These are phyloP conservation scores for Tolypeutes matacus DNA, from an alignment of 2,797 vertebrate species.

Conservation along the genomic window DNA sequence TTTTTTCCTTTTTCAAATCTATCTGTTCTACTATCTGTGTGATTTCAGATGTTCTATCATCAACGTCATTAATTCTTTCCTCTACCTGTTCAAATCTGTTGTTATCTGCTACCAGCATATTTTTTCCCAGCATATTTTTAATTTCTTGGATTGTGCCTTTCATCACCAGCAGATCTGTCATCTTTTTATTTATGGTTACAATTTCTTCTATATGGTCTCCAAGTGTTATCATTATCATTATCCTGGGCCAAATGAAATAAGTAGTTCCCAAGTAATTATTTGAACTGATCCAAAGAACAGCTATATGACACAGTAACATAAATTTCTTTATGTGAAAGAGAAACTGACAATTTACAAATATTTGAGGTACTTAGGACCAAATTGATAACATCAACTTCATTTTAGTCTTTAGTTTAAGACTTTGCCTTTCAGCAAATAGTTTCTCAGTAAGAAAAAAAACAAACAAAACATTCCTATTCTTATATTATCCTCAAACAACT, in stretches of 20 bases:
- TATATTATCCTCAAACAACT: not conserved
- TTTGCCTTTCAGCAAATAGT: slow-evolving; percentile 21
- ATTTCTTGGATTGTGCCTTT: too few relatives aligned
- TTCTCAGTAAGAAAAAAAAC: slow-evolving; percentile 47
- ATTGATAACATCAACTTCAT: slow-evolving; percentile 25
- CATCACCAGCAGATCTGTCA: too few relatives aligned
- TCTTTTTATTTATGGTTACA: too few relatives aligned
- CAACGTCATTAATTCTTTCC: too few relatives aligned
- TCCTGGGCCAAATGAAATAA: slow-evolving; percentile 51
- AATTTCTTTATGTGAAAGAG: slow-evolving; percentile 35
- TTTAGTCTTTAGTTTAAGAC: slow-evolving; percentile 52
- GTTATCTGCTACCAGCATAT: too few relatives aligned
- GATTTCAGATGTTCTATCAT: too few relatives aligned
- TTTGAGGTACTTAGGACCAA: not conserved
- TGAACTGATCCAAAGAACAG: slow-evolving; percentile 53
- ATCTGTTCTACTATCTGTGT: too few relatives aligned
- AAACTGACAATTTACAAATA: slow-evolving; percentile 48
- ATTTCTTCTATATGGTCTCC: too few relatives aligned
- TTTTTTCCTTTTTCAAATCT: too few relatives aligned
- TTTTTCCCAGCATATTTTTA: too few relatives aligned
- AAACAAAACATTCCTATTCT: not conserved
- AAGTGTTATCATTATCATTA: not conserved
- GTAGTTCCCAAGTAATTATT: slow-evolving; percentile 48
- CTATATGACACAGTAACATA: not conserved
- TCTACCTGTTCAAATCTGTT: too few relatives aligned